Evolutionary conservation across 2,888 invertebrate species (phyloP), one percentile per base, ranked within the genome.

Genomic region (Trichogramma evanescens): DNA sequence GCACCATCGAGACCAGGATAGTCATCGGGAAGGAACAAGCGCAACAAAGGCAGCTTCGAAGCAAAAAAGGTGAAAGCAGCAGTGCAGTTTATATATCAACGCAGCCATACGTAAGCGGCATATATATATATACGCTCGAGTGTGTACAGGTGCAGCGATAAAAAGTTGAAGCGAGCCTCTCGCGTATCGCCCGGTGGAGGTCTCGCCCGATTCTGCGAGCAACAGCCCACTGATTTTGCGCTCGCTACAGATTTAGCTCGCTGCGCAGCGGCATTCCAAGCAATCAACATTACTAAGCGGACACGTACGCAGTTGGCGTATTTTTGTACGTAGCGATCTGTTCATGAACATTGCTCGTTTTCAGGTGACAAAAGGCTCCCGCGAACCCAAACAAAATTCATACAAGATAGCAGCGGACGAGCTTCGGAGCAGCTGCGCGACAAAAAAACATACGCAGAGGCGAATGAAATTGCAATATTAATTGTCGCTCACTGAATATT

Each of bases 201-300:
- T 26, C 26, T 26, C 26, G 26, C 26, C 26, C 26, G 26, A 26
- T 26, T 26, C 3, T 26, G 26, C 26, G 26, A 26, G 26, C 26
- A 26, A 26, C 3, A 26, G 26, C 26, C 26, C 26, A 26, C 26
- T 26, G 26, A 26, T 26, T 26, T 26, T 26, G 55, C 52, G 5
- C 13, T n/a, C 5, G n/a, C 9, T n/a, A 13, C 13, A 13, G 13
- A 13, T 13, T 13, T 13, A 13, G 13, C 13, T n/a, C 48, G n/a
- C 9, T n/a, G 10, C 10, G 48, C 48, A 48, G 40, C 53, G 41
- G 9, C 46, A 70, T 71, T 70, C 71, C 69, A 61, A 56, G 70
- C 72, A 73, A 73, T 73, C 73, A 72, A 72, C 74, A 68, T 73
- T 71, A 67, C 69, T 68, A 65, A 54, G 68, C 61, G 63, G 63